phyloP scores from a whole-genome alignment of 1,140 invertebrate genomes.

The Laupala kohalensis region DNA sequence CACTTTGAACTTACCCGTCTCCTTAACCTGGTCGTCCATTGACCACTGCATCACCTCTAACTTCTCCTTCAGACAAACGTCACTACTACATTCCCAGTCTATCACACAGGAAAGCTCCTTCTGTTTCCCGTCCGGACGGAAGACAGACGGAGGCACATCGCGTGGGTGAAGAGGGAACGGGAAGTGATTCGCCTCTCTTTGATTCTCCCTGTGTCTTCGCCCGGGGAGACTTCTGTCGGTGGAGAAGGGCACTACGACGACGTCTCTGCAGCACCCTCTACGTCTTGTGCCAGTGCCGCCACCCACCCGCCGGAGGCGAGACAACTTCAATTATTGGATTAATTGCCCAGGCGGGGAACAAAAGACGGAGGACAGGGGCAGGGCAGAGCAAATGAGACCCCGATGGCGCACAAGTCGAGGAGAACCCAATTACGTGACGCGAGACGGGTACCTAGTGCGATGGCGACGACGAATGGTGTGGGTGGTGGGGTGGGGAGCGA shows the following conservation, averaged over 20 bases:
- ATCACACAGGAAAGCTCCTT: not conserved
- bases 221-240: too few species aligned
- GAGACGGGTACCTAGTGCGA: not conserved
- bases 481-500: not conserved
- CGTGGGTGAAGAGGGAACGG: too few species aligned
- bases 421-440: slow-evolving; percentile 4
- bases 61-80: too few species aligned
- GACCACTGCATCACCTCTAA: too few species aligned
- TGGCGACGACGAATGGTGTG: not conserved
- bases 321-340: slow-evolving; percentile 10
- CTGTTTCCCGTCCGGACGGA: too few species aligned
- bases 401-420: slow-evolving; percentile 8
- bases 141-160: too few species aligned
- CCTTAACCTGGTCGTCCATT: too few species aligned
- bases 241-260: too few species aligned
- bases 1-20: too few species aligned
- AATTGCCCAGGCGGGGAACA: slow-evolving; percentile 7
- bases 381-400: slow-evolving; percentile 6
- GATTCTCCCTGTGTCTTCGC: not conserved
- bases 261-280: not conserved
- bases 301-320: not conserved
- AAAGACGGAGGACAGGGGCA: not conserved
- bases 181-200: not conserved
- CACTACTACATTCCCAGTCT: too few species aligned
- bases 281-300: not conserved